These are phyloP conservation scores for Chionomys nivalis DNA, from an alignment of 2,113 vertebrate species.

Conservation along the genomic window DNA sequence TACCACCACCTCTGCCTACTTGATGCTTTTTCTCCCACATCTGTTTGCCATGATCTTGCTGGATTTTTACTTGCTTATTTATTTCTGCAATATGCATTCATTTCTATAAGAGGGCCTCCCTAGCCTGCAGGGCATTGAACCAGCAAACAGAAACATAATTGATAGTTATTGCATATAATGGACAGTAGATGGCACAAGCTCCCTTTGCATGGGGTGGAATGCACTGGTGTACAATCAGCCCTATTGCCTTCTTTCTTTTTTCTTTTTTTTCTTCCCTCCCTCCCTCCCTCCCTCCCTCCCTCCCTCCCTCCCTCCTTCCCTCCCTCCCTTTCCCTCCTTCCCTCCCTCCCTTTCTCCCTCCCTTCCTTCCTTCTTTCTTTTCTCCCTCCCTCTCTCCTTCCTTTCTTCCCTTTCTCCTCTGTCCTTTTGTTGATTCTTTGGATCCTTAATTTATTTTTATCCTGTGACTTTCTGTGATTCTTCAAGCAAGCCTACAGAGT, in stretches of 20 bases:
- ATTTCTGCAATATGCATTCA: not conserved
- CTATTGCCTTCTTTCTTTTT: not conserved
- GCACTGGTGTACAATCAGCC: not conserved
- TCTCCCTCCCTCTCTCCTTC: rapidly evolving
- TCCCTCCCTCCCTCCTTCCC: rapidly evolving
- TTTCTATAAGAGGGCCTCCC: not conserved
- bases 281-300: rapidly evolving
- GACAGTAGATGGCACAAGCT: not conserved
- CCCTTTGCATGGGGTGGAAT: not conserved
- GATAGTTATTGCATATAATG: not conserved
- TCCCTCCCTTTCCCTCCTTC: rapidly evolving
- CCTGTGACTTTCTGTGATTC: not conserved
- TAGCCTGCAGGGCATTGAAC: not conserved
- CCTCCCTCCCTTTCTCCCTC: rapidly evolving
- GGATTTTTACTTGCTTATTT: not conserved
- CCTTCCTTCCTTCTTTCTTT: rapidly evolving
- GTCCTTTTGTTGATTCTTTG: not conserved
- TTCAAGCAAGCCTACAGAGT: not conserved
- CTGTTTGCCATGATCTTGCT: too few relatives aligned
- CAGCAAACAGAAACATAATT: not conserved
- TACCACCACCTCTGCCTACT: not conserved
- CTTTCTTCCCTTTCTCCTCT: rapidly evolving
- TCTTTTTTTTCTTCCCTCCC: too few relatives aligned
- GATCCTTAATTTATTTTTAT: not conserved
- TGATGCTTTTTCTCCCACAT: not conserved